phyloP scores from a whole-genome alignment of 2,888 invertebrate genomes.

The Cheilosia pagana region DNA sequence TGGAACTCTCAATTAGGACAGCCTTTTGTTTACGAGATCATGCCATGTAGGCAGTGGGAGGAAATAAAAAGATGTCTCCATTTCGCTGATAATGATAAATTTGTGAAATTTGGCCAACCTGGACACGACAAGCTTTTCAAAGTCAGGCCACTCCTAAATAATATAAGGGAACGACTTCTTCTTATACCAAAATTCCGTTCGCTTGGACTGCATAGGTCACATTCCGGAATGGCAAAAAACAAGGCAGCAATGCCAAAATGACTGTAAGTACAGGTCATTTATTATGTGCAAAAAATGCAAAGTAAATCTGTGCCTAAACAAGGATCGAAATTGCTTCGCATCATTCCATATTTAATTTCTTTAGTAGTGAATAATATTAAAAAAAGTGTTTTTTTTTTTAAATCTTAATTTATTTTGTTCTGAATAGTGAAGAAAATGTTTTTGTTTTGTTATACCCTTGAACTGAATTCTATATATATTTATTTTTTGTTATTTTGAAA shows the following conservation, averaged over 20 bases:
- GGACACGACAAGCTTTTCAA: conserved; percentile 48
- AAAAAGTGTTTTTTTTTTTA: not conserved
- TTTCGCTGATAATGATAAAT: conserved; percentile 25
- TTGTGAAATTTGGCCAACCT: conserved; percentile 7
- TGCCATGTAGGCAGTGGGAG: conserved; percentile 28
- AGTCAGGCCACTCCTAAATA: conserved; percentile 37
- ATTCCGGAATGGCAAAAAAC: conserved; percentile 35
- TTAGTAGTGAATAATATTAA: conserved; percentile 9
- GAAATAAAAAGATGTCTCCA: conserved; percentile 35
- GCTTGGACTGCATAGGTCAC: conserved; percentile 28
- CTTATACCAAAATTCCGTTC: conserved; percentile 27
- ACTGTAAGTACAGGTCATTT: conserved; percentile 35
- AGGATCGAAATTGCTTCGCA: not conserved
- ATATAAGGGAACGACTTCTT: conserved; percentile 43
- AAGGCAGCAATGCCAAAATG: conserved; percentile 26
- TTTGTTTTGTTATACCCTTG: conserved; percentile 23
- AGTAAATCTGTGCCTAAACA: conserved; percentile 7
- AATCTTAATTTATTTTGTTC: conserved; percentile 4
- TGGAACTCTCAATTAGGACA: conserved; percentile 37
- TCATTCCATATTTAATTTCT: conserved; percentile 13
- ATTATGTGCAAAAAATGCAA: conserved; percentile 25
- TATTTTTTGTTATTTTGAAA: conserved; percentile 21
- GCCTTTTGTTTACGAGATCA: conserved; percentile 36
- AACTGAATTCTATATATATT: conserved; percentile 8
- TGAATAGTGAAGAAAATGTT: conserved; percentile 4